Conservation (phyloP, 2,888 invertebrate genomes). For the Synanthedon tipuliformis region DNA sequence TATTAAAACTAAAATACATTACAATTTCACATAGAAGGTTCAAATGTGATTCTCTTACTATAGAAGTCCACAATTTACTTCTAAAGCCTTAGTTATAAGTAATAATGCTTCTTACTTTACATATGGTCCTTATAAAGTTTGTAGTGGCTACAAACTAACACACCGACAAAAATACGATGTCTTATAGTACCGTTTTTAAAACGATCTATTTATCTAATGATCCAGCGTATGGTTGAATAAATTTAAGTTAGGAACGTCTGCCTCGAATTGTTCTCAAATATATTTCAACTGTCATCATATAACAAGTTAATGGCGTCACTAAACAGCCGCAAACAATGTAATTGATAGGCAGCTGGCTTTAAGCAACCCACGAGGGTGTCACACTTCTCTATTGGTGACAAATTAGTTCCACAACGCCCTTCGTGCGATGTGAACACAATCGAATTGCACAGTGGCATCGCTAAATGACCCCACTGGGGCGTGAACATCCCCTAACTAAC, state of each 20-base stretch:
- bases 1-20: too few relatives aligned
- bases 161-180: too few relatives aligned
- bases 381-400: conserved; percentile 49
- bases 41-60: too few relatives aligned
- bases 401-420: conserved; percentile 51
- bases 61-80: too few relatives aligned
- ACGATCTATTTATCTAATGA: too few relatives aligned
- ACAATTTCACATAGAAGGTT: too few relatives aligned
- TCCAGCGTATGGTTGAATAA: background rate
- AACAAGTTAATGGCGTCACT: conserved; percentile 55
- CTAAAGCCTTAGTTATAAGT: too few relatives aligned
- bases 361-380: conserved; percentile 17
- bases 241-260: background rate
- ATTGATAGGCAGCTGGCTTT: conserved; percentile 53
- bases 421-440: conserved; percentile 21
- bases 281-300: conserved; percentile 50
- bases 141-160: too few relatives aligned
- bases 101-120: too few relatives aligned
- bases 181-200: too few relatives aligned
- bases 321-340: conserved; percentile 57
- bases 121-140: too few relatives aligned
- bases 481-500: conserved; percentile 24
- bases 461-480: conserved; percentile 33
- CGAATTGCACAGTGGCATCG: conserved; percentile 22
- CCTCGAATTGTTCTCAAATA: background rate